These are phyloP conservation scores for Anarrhichthys ocellatus DNA, from an alignment of 2,113 vertebrate species.

Conservation along the genomic window DNA sequence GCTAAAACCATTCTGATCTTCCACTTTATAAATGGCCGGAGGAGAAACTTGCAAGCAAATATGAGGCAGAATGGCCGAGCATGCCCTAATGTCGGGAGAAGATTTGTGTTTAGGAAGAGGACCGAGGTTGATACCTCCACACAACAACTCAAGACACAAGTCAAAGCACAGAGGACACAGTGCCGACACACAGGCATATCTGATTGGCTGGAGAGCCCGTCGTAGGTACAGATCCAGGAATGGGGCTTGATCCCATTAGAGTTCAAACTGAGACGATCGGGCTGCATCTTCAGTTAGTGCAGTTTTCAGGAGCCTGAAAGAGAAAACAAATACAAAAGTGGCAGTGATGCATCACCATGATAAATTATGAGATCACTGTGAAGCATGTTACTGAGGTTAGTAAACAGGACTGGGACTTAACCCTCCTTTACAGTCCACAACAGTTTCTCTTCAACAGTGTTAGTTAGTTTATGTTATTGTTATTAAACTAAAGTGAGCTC, in stretches of 20 bases:
- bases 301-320: constrained; percentile 82
- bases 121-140: not conserved
- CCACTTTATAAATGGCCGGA: not conserved
- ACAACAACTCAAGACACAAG: constrained; percentile 21
- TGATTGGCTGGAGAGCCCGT: constrained; percentile 14
- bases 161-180: constrained; percentile 16
- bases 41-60: not conserved
- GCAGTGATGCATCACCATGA: not conserved
- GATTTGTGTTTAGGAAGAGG: not conserved
- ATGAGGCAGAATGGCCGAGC: not conserved
- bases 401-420: not conserved
- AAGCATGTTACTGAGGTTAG: not conserved
- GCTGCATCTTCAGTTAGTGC: constrained; percentile 75
- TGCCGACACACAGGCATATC: constrained; percentile 26
- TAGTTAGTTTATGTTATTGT: not conserved
- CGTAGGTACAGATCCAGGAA: constrained; percentile 19
- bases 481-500: not conserved
- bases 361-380: not conserved
- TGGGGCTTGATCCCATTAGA: not conserved
- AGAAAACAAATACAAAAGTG: constrained; percentile 22
- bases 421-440: not conserved
- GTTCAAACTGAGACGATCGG: not conserved
- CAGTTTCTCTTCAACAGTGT: not conserved
- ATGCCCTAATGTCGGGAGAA: not conserved
- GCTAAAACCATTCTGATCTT: not conserved